Evolutionary conservation across 2,888 invertebrate species (phyloP).

Genomic region (Scaptomyza caliginosa): DNA sequence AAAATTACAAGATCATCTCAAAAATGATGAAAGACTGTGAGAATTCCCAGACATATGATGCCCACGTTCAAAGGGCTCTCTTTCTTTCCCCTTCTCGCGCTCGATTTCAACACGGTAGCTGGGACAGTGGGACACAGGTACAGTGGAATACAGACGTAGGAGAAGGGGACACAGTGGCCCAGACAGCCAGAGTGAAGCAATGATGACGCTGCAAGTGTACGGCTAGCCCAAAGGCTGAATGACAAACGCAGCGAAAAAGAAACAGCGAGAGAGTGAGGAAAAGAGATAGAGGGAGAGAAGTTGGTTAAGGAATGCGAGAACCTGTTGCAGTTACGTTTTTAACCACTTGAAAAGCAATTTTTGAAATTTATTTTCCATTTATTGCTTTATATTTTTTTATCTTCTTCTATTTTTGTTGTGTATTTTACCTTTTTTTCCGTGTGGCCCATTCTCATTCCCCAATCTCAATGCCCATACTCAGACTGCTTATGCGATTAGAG

Average conservation of each 20-base stretch:
- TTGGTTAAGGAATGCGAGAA: slow-evolving; percentile 22
- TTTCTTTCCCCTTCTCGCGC: neutral
- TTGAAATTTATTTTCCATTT: slow-evolving; percentile 74
- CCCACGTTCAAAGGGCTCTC: slow-evolving; percentile 14
- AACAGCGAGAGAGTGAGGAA: neutral
- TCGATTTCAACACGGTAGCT: slow-evolving; percentile 47
- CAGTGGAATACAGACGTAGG: neutral
- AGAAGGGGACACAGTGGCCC: neutral
- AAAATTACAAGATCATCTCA: slow-evolving; percentile 22
- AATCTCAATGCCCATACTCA: slow-evolving; percentile 1
- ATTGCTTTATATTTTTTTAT: slow-evolving; percentile 75
- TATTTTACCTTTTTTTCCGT: slow-evolving; percentile 39
- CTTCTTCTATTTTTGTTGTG: no score
- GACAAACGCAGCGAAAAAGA: slow-evolving; percentile 1
- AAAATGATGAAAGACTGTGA: neutral
- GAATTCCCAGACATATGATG: slow-evolving; percentile 7
- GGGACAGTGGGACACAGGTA: slow-evolving; percentile 10
- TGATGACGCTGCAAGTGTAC: slow-evolving; percentile 51
- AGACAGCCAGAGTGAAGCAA: slow-evolving; percentile 19
- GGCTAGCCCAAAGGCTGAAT: slow-evolving; percentile 16
- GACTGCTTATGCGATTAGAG: slow-evolving; percentile 73
- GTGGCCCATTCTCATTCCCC: slow-evolving; percentile 44
- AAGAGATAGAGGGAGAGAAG: neutral
- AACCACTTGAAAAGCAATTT: slow-evolving; percentile 74
- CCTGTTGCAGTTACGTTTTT: slow-evolving; percentile 56